Evolutionary conservation across 2,888 invertebrate genomes (phyloP), one percentile per base, ranked within the genome.

Genomic region (Sipha maydis): DNA sequence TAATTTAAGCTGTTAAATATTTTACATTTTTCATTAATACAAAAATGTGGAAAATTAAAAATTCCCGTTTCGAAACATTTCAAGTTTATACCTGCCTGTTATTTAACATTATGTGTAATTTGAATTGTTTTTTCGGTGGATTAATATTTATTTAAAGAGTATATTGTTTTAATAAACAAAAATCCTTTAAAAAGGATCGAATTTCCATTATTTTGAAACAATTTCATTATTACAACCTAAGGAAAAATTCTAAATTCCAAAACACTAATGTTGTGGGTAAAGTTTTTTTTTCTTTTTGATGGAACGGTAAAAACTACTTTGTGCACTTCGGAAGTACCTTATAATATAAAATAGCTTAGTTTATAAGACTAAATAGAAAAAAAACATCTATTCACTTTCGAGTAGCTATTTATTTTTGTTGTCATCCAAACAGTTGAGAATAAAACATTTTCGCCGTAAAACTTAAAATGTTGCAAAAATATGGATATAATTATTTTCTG

Each of bases 281-380:
- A 71, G 73, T 69, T 69, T 69, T 69, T 28, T 56, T 56, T 56
- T 34, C 54, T 54, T 73, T 17, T 17, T 28, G 25, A 34, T 25
- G 28, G 4, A 5, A 31, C 25, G 83, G 34, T 83, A n/a, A 38
- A 34, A 83, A 73, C 31, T 73, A 34, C n/a, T 83, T 83, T 83
- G 4, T 38, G 25, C n/a, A 4, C 11, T 34, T 7, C 31, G 19
- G 54, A 54, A 34, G 73, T 73, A 11, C 8, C 31, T 67, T 73
- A 17, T 54, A 34, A 83, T 73, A 54, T n/a, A 3, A 83, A 31
- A 54, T n/a, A 25, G 25, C 25, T 5, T 28, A 38, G 11, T n/a
- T n/a, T 11, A n/a, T 5, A 4, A 38, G 73, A 56, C 34, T 11
- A 83, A 83, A 73, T 73, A n/a, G 34, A 73, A 56, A 83, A 71